These are phyloP conservation scores for Oryzias sinensis DNA, from an alignment of 2,797 vertebrate species.

Conservation along the genomic window DNA sequence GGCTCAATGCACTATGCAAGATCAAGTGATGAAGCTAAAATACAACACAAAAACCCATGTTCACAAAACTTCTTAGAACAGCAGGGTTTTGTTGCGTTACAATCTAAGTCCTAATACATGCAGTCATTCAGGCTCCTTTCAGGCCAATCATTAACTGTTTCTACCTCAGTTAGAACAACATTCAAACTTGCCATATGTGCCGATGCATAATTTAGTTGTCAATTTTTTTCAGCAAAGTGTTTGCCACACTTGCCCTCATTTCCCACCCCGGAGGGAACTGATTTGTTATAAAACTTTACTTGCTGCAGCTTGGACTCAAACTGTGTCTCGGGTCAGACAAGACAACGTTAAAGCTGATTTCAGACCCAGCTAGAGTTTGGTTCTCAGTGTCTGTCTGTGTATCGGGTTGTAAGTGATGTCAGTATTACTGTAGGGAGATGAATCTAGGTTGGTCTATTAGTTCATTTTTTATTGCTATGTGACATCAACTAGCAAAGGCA, in stretches of 20 bases:
- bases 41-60: slow-evolving; percentile 19
- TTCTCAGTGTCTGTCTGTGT: not conserved
- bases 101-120: slow-evolving; percentile 53
- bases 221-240: slow-evolving; percentile 53
- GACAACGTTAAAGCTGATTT: slow-evolving; percentile 17
- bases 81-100: slow-evolving; percentile 49
- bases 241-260: slow-evolving; percentile 70
- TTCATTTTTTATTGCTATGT: no score
- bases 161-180: slow-evolving; percentile 65
- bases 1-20: slow-evolving; percentile 14
- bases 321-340: slow-evolving; percentile 26
- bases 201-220: slow-evolving; percentile 79
- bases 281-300: slow-evolving; percentile 41
- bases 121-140: slow-evolving; percentile 61
- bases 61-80: slow-evolving; percentile 30
- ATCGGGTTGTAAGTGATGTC: not conserved
- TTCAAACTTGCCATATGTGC: slow-evolving; percentile 74
- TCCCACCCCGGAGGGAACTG: slow-evolving; percentile 44
- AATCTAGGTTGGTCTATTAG: no score
- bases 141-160: slow-evolving; percentile 79
- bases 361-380: slow-evolving; percentile 7
- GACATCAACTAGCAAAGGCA: no score
- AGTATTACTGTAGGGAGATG: not conserved
- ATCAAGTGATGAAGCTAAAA: slow-evolving; percentile 18
- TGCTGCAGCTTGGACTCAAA: slow-evolving; percentile 9